These are phyloP conservation scores for Sterna hirundo DNA, from an alignment of 2,113 vertebrate genomes.

Conservation along the genomic window DNA sequence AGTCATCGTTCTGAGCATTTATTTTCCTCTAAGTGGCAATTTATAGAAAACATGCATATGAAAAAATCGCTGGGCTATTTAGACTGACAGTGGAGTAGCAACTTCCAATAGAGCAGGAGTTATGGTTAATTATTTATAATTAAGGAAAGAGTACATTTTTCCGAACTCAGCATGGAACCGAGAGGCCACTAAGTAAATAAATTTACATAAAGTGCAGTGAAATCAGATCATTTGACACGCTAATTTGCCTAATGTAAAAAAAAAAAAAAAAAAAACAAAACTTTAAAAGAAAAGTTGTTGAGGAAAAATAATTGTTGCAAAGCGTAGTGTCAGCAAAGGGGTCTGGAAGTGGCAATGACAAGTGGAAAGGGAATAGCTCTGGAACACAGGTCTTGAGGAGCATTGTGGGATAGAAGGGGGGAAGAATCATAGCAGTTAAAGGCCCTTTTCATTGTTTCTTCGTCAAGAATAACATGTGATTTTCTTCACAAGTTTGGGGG, in stretches of 20 bases:
- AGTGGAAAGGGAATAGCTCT: background rate
- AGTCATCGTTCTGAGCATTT: background rate
- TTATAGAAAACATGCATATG: background rate
- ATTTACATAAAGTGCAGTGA: background rate
- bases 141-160: background rate
- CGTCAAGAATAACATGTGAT: background rate
- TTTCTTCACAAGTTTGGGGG: background rate
- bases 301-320: background rate
- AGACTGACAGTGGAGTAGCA: background rate
- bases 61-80: background rate
- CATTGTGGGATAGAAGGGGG: accelerated
- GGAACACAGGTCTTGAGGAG: background rate
- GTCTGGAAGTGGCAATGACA: background rate
- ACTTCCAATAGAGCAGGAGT: background rate
- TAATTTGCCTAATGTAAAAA: background rate
- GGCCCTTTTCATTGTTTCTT: accelerated
- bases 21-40: constrained; percentile 18
- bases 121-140: constrained; percentile 30
- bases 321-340: background rate
- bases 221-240: background rate
- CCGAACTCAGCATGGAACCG: background rate
- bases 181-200: constrained; percentile 17
- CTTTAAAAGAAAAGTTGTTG: background rate
- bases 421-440: accelerated
- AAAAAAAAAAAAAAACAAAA: background rate